Base-by-base conservation (phyloP, 2,797 vertebrate species). In the Menidia menidia region DNA sequence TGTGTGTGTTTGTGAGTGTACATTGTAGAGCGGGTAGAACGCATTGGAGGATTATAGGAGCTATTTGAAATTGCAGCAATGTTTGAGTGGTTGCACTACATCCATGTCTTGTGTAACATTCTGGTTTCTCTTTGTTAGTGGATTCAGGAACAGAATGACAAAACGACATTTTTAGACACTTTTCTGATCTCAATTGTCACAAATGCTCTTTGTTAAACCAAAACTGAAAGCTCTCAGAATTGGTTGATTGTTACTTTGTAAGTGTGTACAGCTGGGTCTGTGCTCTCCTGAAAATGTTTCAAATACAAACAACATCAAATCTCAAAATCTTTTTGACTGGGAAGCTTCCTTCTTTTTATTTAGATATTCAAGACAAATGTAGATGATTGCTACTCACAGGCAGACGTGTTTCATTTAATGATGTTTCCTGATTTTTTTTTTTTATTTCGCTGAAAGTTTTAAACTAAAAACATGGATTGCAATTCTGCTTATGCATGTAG, bases 41-140 rank as follows among this genome's bases (percentile, higher is more conserved):
- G 35, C 31, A 39, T 35, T 67, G 57, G 47, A 53, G 56, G 57
- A 60, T 71, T 67, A 63, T 76, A 61, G 71, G 68, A 64, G 75
- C 62, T 61, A 60, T 58, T 56, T 78, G 32, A 79, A 80, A 77
- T 52, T 67, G 58, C 52, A 72, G 74, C 59, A 80, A 60, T 41
- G 60, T 54, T 51, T 67, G 8, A 55, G 25, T 7, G 12, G 18
- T 39, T 55, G 35, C 35, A 39, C 10, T 39, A 10, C 25, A 25
- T 39, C 35, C 10, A 10, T 39, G 10, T 10, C 35, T 39, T 39
- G 35, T 39, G 35, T 7, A 2, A 39, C 10, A 10, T 39, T 39
- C 35, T 25, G 25, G 25, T 25, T 25, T 25, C 25, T 25, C 25
- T 25, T 25, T 25, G 25, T 25, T 25, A 25, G 25, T 25, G 25